These are phyloP conservation scores for Coenobita brevimanus DNA, from an alignment of 1,140 invertebrate species.

Conservation along the genomic window DNA sequence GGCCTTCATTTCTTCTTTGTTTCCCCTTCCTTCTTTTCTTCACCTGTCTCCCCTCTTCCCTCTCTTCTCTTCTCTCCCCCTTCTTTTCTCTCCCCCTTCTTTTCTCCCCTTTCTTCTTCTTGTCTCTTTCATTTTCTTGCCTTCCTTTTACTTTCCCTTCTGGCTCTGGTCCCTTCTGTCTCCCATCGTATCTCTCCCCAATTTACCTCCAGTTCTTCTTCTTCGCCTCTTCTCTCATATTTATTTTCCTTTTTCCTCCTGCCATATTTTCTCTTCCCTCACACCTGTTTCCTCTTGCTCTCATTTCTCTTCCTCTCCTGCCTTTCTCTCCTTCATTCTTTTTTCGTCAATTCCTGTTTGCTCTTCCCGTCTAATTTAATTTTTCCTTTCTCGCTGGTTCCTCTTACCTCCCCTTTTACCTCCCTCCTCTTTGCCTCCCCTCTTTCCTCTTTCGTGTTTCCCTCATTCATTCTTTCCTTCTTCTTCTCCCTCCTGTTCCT, in stretches of 20 bases:
- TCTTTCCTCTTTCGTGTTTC: not conserved
- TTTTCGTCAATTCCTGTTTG: not conserved
- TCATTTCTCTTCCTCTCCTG: not conserved
- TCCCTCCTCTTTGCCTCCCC: not conserved
- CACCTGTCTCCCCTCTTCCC: not conserved
- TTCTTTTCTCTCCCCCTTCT: not conserved
- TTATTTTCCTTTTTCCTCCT: not conserved
- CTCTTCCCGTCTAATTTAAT: not conserved
- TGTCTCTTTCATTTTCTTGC: not conserved
- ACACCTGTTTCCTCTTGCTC: not conserved
- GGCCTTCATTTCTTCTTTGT: slow-evolving; percentile 7
- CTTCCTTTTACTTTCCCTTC: not conserved
- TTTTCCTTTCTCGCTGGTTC: not conserved
- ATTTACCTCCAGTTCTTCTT: too few species aligned
- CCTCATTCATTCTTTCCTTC: not conserved
- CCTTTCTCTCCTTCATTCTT: not conserved
- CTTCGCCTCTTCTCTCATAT: not conserved
- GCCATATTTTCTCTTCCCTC: not conserved
- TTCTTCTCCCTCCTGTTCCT: not conserved
- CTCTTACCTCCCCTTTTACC: not conserved
- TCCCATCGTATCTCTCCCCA: not conserved
- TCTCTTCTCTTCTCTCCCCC: not conserved
- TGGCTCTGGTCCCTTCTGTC: not conserved
- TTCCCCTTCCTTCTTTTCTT: not conserved
- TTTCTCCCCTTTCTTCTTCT: not conserved